phyloP scores from a whole-genome alignment of 2,797 vertebrate species.

The Platyrinchus mystaceus region DNA sequence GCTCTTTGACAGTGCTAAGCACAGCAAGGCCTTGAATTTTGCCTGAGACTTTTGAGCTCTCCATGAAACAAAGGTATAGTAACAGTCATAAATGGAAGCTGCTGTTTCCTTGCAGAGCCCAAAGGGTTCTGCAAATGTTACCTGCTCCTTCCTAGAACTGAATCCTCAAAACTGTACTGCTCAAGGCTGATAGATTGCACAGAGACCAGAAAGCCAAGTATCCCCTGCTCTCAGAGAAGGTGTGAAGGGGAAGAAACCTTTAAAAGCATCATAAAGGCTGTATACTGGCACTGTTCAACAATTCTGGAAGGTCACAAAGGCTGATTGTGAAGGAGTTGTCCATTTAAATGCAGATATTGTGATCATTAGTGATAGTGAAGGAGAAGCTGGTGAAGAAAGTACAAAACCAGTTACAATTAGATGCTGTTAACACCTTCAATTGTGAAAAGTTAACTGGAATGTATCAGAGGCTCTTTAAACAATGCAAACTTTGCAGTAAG shows the following conservation, averaged over 20 bases:
- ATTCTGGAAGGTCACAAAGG: background rate
- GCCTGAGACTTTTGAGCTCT: background rate
- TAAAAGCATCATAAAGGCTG: background rate
- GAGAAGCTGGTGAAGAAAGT: background rate
- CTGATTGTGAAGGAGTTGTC: background rate
- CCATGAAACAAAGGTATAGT: background rate
- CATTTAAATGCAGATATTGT: background rate
- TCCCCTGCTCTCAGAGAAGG: background rate
- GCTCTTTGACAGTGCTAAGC: background rate
- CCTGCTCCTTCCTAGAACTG: background rate
- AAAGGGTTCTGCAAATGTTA: background rate
- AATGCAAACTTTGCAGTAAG: background rate
- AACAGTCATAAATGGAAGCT: background rate
- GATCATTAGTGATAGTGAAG: background rate
- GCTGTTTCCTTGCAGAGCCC: background rate
- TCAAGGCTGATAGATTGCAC: background rate
- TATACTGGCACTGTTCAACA: background rate
- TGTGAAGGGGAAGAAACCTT: background rate
- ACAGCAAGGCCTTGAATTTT: background rate
- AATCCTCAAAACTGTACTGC: background rate
- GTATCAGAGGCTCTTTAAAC: slow-evolving; percentile 15
- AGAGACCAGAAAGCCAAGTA: background rate
- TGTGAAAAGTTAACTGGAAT: background rate
- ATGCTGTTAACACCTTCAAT: background rate
- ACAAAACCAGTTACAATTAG: background rate